Base-by-base conservation (phyloP, 1,140 invertebrate genomes). In the Zaprionus ornatus region DNA sequence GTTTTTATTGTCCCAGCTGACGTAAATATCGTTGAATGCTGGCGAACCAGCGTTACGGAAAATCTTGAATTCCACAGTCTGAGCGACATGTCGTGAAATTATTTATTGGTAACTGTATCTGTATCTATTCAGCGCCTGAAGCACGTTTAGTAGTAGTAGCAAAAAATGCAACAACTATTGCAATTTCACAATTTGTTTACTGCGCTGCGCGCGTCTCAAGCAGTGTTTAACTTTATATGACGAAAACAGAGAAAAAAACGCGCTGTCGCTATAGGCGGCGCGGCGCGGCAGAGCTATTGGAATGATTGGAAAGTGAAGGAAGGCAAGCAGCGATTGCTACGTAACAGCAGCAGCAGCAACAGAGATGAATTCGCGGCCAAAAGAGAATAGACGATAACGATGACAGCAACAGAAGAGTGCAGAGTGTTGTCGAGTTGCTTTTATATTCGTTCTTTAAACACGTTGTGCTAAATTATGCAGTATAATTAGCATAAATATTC, bases 11-110 rank as follows among this genome's bases (percentile, higher is more conserved):
- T 35, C 35, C 21, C 19, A 57, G 55, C 66, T 70, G 78, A 90
- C 79, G 78, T 82, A 61, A 90, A 82, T 55, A 85, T 79, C 82
- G 81, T 79, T 32, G 85, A 70, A 60, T 88, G 80, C 82, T 90
- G 85, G 32, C 86, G 86, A 29, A 79, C 54, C 23, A 90, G 67
- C 50, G 82, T 85, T 57, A 90, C 66, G 32, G 68, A 80, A 67
- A 81, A 73, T 90, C 85, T 85, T 45, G 81, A 90, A 73, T 79
- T 88, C 85, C 85, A 90, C 68, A 90, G 29, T 57, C 60, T 82
- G 12, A 86, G 72, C 57, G 82, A 76, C 85, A 88, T 90, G 13
- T 71, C 69, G 35, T 62, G 37, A 62, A 32, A 40, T 4, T 5
- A 57, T 57, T 23, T 32, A 32, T 32, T 32, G 29, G 29, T 32